A percentile compares a stretch with the other conserved stretches of the same genome.
Evolutionary conservation across 1,140 invertebrate species (phyloP).

Genomic region (Thrips palmi): DNA sequence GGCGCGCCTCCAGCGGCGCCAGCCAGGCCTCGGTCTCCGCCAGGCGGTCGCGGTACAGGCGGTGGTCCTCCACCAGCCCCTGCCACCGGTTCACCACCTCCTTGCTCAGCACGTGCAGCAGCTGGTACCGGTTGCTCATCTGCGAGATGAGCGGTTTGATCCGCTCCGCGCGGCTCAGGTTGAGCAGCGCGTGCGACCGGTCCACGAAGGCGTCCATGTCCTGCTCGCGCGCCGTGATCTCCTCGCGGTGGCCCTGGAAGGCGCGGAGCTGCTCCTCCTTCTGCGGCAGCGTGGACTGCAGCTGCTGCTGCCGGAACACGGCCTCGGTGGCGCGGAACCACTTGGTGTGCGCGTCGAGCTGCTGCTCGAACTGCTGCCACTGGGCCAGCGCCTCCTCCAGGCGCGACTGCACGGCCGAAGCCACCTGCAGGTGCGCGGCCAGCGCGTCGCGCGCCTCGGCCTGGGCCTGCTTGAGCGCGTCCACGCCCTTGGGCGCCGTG

Average conservation of each 20-base stretch:
- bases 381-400: conserved; percentile 53
- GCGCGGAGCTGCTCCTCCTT: conserved; percentile 58
- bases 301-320: conserved; percentile 64
- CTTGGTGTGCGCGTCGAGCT: conserved; percentile 54
- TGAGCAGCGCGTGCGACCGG: conserved; percentile 67
- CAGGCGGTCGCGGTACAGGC: conserved; percentile 56
- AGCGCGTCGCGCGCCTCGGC: conserved; percentile 14
- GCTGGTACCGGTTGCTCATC: conserved; percentile 74
- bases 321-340: conserved; percentile 75
- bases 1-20: conserved; percentile 49
- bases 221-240: conserved; percentile 54
- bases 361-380: conserved; percentile 76
- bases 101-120: conserved; percentile 62
- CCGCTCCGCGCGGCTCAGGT: conserved; percentile 64
- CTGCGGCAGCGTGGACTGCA: conserved; percentile 60
- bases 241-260: conserved; percentile 52
- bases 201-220: conserved; percentile 79
- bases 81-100: conserved; percentile 78
- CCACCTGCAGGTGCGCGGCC: no score
- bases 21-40: conserved; percentile 61
- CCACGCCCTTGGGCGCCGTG: no score
- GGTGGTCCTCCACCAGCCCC: conserved; percentile 67
- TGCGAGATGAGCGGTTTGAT: conserved; percentile 77
- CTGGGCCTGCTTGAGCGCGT: no score
- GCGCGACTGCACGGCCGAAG: no score